phyloP scores from a whole-genome alignment of 2,797 vertebrate genomes.

The Hemitrygon akajei region DNA sequence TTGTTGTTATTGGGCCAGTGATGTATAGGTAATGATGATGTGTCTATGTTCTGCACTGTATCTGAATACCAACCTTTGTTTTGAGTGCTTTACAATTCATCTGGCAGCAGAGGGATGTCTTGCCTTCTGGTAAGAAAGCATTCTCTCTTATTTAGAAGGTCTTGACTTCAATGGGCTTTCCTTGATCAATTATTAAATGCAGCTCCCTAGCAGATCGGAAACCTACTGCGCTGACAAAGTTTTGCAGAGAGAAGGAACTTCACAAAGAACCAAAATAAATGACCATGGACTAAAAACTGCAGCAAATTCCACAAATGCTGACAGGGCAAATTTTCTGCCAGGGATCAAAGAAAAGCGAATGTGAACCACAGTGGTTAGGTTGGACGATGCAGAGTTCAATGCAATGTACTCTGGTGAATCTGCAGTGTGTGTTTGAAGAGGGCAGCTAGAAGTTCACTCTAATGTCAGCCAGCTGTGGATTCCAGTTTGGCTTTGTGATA shows the following conservation, averaged over 20 bases:
- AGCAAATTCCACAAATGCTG: background rate
- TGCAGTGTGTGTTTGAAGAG: too few species aligned
- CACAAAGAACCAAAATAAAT: background rate
- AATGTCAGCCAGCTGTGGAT: too few species aligned
- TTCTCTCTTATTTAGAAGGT: too few species aligned
- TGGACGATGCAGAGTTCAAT: too few species aligned
- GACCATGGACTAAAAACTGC: background rate
- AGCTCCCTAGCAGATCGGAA: background rate
- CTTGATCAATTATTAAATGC: background rate
- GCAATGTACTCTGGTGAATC: too few species aligned
- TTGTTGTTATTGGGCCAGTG: background rate
- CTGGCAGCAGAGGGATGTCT: background rate
- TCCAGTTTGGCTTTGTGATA: too few species aligned
- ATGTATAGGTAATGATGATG: background rate
- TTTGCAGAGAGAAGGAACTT: background rate
- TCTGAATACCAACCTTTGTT: background rate
- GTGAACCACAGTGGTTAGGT: background rate
- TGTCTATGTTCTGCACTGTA: background rate
- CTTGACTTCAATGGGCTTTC: background rate
- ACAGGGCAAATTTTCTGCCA: background rate
- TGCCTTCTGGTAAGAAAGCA: background rate
- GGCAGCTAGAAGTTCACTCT: too few species aligned
- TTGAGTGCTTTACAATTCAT: background rate
- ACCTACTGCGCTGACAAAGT: background rate
- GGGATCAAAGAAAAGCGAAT: background rate